Evolutionary conservation across 2,888 invertebrate genomes (phyloP), one percentile per base, ranked within the genome.

Genomic region (Mantis religiosa): DNA sequence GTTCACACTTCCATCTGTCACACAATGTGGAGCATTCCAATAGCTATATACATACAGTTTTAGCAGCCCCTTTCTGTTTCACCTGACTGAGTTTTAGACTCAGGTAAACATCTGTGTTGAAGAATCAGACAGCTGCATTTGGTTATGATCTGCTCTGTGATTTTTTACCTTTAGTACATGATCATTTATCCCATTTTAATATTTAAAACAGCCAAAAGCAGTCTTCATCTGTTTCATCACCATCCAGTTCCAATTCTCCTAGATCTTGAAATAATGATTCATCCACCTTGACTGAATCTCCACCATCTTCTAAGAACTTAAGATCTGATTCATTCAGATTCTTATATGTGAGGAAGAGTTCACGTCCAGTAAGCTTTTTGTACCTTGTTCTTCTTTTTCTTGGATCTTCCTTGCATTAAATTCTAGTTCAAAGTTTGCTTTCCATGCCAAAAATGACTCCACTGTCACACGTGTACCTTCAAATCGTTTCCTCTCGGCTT

Each of bases 241-340:
- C 94, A 91, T 97, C 97, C 88, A 97, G 93, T 92, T 97, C 97
- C 34, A 94, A 90, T 90, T 93, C 94, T 91, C 97, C 98, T 91
- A 98, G 93, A 92, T 97, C 97, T 95, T 98, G 98, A 93, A 98
- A 99, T 28, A 99, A 93, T 28, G 98, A 97, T 93, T 98, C 98
- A 93, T 98, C 98, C 84, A 98, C 98, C 94, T 98, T 98, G 82
- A 98, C 97, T 91, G 96, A 95, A 93, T 97, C 97, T 82, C 93
- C 94, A 90, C 97, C 97, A 93, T 98, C 98, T 93, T 98, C 97
- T 91, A 98, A 94, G 94, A 98, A 99, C 93, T 98, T 97, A 89
- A 99, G 96, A 94, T 99, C 99, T 7, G 99, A 99, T 92, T 99
- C 98, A 93, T 97, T 98, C 91, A 99, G 95, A 1, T 98, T 97